Percentiles rank a stretch among this genome's conserved stretches.
Conservation (phyloP, 2,797 vertebrate species). For the Dromococcyx pavoninus region DNA sequence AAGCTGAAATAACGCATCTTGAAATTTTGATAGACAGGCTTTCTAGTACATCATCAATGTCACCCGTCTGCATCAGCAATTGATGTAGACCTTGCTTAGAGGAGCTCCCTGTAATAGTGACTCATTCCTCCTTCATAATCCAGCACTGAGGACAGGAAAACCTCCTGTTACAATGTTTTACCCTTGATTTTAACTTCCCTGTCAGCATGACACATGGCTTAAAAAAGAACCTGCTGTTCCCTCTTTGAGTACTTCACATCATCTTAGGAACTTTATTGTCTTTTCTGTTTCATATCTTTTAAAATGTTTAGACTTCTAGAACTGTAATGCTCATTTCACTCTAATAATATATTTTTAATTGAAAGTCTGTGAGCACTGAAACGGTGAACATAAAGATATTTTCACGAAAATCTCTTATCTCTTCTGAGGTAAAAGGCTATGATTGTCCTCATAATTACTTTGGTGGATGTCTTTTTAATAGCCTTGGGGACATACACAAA, state of each 20-base stretch:
- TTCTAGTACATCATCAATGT: background rate
- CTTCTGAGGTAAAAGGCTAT: conserved; percentile 7
- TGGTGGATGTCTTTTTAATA: conserved; percentile 45
- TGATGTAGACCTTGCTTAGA: background rate
- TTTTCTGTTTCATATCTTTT: background rate
- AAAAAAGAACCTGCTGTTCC: background rate
- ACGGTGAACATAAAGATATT: conserved; percentile 7
- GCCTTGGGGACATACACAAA: background rate
- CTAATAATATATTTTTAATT: conserved; percentile 40
- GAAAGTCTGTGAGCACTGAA: conserved; percentile 36
- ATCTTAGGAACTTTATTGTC: background rate
- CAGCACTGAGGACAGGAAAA: background rate
- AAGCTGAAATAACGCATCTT: background rate
- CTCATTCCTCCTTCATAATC: background rate
- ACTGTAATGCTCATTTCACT: conserved; percentile 16
- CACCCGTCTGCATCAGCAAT: background rate
- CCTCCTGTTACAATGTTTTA: background rate
- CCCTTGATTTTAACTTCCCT: background rate
- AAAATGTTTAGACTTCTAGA: background rate
- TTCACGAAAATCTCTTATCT: conserved; percentile 41
- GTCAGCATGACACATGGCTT: background rate
- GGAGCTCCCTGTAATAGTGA: background rate
- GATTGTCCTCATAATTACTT: conserved; percentile 33
- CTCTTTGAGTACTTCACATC: background rate
- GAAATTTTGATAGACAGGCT: background rate